phyloP scores from a whole-genome alignment of 2,888 invertebrate species.

The Orthonychiurus folsomi region DNA sequence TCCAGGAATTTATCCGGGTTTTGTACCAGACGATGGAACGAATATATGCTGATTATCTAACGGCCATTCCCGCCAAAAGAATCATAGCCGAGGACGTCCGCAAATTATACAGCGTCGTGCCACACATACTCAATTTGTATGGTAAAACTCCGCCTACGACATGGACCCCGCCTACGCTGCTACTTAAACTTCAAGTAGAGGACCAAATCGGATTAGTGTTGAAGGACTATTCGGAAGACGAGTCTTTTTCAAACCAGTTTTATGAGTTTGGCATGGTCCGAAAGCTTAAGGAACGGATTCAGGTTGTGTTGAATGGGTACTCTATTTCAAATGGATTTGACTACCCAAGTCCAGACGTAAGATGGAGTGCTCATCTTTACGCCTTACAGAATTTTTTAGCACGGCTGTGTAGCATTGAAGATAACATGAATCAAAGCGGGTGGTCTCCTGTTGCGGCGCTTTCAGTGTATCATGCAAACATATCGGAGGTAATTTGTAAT shows the following conservation, averaged over 20 bases:
- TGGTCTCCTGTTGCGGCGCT: background rate
- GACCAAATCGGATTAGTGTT: no score
- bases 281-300: background rate
- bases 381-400: background rate
- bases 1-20: background rate
- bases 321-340: background rate
- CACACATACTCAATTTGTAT: background rate
- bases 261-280: background rate
- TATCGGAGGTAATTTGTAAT: background rate
- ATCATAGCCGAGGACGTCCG: background rate
- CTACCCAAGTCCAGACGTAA: background rate
- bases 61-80: background rate
- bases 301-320: background rate
- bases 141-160: background rate
- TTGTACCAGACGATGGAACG: background rate
- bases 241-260: background rate
- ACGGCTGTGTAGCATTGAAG: background rate
- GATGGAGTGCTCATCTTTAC: background rate
- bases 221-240: no score
- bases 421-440: background rate
- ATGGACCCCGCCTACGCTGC: background rate
- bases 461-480: background rate
- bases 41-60: background rate
- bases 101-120: background rate
- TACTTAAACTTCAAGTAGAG: background rate